Conservation (phyloP, 2,888 invertebrate species). For the Marasmarcha lunaedactyla region DNA sequence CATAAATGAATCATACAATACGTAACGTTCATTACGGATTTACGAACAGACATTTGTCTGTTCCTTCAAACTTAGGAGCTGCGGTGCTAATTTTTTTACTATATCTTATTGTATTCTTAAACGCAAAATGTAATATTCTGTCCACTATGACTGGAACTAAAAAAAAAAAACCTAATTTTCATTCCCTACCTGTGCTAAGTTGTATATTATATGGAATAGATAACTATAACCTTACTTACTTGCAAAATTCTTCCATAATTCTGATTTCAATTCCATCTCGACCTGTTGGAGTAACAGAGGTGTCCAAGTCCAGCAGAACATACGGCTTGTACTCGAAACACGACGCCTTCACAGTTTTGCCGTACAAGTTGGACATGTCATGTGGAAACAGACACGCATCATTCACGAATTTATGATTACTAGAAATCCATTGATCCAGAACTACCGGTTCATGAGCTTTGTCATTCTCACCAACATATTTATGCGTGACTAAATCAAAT, state of each 20-base stretch:
- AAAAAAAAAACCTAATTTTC: too few species aligned
- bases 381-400: slow-evolving; percentile 53
- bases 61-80: too few species aligned
- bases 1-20: too few species aligned
- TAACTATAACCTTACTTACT: slow-evolving; percentile 23
- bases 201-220: not conserved
- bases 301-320: slow-evolving; percentile 50
- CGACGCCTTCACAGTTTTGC: slow-evolving; percentile 58
- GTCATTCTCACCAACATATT: slow-evolving; percentile 37
- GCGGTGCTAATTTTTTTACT: too few species aligned
- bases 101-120: too few species aligned
- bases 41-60: too few species aligned
- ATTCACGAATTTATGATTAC: slow-evolving; percentile 30
- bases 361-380: slow-evolving; percentile 50
- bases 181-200: not conserved
- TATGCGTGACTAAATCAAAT: slow-evolving; percentile 49
- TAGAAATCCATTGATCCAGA: slow-evolving; percentile 50
- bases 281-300: slow-evolving; percentile 20
- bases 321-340: slow-evolving; percentile 74
- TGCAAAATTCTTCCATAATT: slow-evolving; percentile 61
- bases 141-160: too few species aligned
- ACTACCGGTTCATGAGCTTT: slow-evolving; percentile 27
- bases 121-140: too few species aligned
- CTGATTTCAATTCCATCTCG: slow-evolving; percentile 69
- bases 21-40: too few species aligned